Base-by-base conservation (phyloP, 2,888 invertebrate species). In the Lithodes maja region DNA sequence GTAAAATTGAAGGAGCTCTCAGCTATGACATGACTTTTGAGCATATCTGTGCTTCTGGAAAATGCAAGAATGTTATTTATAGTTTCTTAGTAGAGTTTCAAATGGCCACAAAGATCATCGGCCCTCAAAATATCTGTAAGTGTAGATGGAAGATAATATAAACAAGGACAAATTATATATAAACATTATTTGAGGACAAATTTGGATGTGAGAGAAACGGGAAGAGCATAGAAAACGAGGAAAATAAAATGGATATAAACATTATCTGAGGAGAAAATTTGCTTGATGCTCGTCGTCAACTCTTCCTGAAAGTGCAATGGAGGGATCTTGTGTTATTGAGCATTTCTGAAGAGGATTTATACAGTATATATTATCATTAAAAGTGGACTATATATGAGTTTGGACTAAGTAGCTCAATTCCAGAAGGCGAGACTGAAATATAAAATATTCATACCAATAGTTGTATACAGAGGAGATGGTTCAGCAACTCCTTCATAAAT, bases 271-370 rank as follows among this genome's bases (percentile, higher is more conserved):
- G 12, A 61, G 61, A 61, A 7, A 61, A 61, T 61, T 61, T 61
- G 61, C 7, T 61, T 61, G 5, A 61, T 61, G 61, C 61, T 61
- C 61, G 61, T 7, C 61, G 7, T 61, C 12, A 61, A 61, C 12
- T 85, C 85, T 79, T 79, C 79, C 79, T 85, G 68, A 85, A 79
- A 79, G 68, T 61, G 52, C 12, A 12, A 79, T 78, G 79, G 79
- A 85, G 68, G 85, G 85, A 79, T 79, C 79, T 68, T 79, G 68
- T 74, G n/a, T 52, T 74, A 83, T 82, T 82, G 81, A 82, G 81
- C 81, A 82, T 68, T 82, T 71, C 17, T 71, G 12, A n/a, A n/a
- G 12, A 71, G 3, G 61, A 61, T 61, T 7, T 61, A 61, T 61
- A 5, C 33, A 33, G 33, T 33, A 33, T 77, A 9, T n/a, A 33